A percentile compares a stretch with the other conserved stretches of the same genome.
Conservation (phyloP, 2,113 vertebrate species). For the Hydrolagus affinis region DNA sequence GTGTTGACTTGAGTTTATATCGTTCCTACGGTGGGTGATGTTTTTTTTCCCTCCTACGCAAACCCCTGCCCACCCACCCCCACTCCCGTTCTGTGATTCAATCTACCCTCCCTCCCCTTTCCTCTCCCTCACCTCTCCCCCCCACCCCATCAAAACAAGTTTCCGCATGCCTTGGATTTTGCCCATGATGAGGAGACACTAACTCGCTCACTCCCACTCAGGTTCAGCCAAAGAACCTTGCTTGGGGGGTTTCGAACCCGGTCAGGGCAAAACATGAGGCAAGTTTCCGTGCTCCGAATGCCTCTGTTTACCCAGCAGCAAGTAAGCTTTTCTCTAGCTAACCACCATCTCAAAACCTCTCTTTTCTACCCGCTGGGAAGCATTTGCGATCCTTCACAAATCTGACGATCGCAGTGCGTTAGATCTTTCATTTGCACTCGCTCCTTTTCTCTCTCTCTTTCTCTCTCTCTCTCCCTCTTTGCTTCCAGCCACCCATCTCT, state of each 20-base stretch:
- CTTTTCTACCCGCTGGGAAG: no score
- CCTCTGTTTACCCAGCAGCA: no score
- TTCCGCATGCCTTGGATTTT: conserved; percentile 7
- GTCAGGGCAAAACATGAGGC: no score
- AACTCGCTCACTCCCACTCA: conserved; percentile 7
- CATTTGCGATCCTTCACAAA: no score
- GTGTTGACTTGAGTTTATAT: neutral
- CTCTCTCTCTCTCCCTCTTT: neutral
- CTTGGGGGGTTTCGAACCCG: no score
- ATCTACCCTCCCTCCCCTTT: conserved; percentile 30
- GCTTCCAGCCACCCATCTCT: conserved; percentile 33
- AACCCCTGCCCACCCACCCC: conserved; percentile 19
- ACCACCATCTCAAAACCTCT: no score
- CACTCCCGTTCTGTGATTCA: conserved; percentile 32
- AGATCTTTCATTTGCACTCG: neutral
- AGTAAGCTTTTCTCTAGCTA: no score
- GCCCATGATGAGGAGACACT: neutral
- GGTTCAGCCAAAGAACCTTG: no score
- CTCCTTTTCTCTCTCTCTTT: neutral
- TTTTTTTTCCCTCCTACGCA: neutral
- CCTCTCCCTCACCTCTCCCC: conserved; percentile 34
- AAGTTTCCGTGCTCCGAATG: no score
- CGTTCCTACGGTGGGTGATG: neutral
- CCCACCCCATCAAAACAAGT: neutral
- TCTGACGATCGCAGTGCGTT: neutral